Conservation (phyloP, 30 jellyfish, hydroid and myxozoan species). For the Cassiopea xamachana region DNA sequence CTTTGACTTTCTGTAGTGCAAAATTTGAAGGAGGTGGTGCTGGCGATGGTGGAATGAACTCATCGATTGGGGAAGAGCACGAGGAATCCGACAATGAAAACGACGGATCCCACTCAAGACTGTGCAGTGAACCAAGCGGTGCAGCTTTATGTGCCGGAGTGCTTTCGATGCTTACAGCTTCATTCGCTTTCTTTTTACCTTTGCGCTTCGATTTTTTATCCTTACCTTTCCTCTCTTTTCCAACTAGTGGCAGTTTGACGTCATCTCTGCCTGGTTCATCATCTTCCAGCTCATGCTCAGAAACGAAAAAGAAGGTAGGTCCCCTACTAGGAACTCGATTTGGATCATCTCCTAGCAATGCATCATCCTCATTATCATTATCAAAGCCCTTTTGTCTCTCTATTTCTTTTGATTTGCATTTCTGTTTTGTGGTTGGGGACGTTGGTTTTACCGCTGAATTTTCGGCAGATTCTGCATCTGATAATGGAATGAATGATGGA, state of each 20-base stretch:
- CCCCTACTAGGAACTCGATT: slow-evolving; percentile 78
- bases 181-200: slow-evolving; percentile 9
- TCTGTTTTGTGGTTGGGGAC: slow-evolving; percentile 17
- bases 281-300: slow-evolving; percentile 23
- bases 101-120: slow-evolving; percentile 81
- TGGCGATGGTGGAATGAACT: slow-evolving; percentile 65
- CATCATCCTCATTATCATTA: slow-evolving; percentile 32
- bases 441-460: slow-evolving; percentile 10
- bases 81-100: slow-evolving; percentile 79
- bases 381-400: slow-evolving; percentile 10
- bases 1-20: slow-evolving; percentile 64
- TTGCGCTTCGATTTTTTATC: slow-evolving; percentile 29
- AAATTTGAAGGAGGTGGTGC: slow-evolving; percentile 69
- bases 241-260: slow-evolving; percentile 18
- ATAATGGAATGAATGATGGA: slow-evolving; percentile 78
- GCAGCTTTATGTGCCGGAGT: slow-evolving; percentile 44
- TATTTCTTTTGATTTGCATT: slow-evolving; percentile 22
- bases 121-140: slow-evolving; percentile 47
- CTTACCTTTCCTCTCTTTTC: slow-evolving; percentile 14
- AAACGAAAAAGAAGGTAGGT: slow-evolving; percentile 67
- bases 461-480: slow-evolving; percentile 51
- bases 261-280: slow-evolving; percentile 23
- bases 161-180: slow-evolving; percentile 24
- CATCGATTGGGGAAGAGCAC: slow-evolving; percentile 79
- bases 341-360: slow-evolving; percentile 52